Conservation (phyloP, 1,140 invertebrate genomes). For the Gryllus bimaculatus region DNA sequence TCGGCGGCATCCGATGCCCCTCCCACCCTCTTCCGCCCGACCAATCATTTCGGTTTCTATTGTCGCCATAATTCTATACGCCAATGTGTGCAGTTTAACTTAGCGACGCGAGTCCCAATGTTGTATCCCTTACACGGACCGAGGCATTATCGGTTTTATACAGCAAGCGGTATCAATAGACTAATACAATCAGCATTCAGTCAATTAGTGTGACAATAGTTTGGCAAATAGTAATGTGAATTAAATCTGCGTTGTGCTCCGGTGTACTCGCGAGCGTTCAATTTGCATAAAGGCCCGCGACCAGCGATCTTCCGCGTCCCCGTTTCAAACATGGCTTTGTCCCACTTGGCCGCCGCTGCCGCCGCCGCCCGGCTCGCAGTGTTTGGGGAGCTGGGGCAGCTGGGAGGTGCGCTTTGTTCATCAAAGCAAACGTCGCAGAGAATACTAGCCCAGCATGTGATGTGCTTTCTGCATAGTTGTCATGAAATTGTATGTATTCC, state of each 20-base stretch:
- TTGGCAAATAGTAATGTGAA: not conserved
- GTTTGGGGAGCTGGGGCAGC: no score
- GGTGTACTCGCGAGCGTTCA: not conserved
- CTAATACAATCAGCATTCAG: constrained; percentile 4
- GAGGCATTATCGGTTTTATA: not conserved
- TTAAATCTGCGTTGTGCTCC: not conserved
- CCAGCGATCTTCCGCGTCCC: not conserved
- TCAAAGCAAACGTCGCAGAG: no score
- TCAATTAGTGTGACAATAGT: not conserved
- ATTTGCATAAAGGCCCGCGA: not conserved
- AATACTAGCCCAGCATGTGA: no score
- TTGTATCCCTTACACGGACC: not conserved
- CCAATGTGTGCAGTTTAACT: not conserved
- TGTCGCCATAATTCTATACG: not conserved
- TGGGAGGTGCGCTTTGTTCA: no score
- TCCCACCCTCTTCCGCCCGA: not conserved
- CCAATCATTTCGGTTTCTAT: constrained; percentile 1
- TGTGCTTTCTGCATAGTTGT: no score
- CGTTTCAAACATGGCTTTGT: not conserved
- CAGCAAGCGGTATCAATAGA: not conserved
- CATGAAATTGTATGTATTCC: no score
- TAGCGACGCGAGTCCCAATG: not conserved
- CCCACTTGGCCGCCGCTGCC: not conserved
- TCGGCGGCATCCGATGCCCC: no score
- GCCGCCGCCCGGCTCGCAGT: no score